These are phyloP conservation scores for Opisthocomus hoazin DNA, from an alignment of 2,113 vertebrate genomes.

Conservation along the genomic window DNA sequence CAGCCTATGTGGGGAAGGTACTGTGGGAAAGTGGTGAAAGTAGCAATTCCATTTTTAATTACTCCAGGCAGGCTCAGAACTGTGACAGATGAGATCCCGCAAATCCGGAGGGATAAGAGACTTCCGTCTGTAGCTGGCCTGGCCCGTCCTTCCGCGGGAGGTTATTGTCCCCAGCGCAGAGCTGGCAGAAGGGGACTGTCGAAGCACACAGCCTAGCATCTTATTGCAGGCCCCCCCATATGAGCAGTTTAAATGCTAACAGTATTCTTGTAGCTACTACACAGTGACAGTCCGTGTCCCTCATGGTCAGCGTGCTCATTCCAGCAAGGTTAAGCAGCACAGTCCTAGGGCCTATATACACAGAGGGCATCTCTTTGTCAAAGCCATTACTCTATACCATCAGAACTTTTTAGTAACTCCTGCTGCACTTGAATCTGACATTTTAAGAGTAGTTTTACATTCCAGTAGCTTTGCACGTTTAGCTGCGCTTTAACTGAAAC, in stretches of 20 bases:
- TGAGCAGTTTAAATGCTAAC: background rate
- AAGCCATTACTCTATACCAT: background rate
- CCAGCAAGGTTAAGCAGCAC: background rate
- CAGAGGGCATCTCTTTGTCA: background rate
- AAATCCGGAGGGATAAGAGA: background rate
- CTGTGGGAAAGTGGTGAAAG: background rate
- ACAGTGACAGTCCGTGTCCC: background rate
- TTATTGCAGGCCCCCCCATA: background rate
- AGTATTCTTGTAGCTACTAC: background rate
- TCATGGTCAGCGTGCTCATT: background rate
- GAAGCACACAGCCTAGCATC: background rate
- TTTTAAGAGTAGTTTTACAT: background rate
- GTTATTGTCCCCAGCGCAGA: background rate
- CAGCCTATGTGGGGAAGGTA: background rate
- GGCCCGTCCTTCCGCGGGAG: background rate
- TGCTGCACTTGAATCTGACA: background rate
- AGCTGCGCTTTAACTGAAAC: background rate
- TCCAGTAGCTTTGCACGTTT: background rate
- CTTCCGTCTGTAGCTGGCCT: background rate
- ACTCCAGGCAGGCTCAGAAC: background rate
- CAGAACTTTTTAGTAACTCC: background rate
- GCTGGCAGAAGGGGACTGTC: background rate
- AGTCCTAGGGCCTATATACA: background rate
- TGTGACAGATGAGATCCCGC: background rate
- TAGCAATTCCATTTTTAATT: background rate